Base-by-base conservation (phyloP, 1,140 invertebrate genomes). In the Whitmania pigra region DNA sequence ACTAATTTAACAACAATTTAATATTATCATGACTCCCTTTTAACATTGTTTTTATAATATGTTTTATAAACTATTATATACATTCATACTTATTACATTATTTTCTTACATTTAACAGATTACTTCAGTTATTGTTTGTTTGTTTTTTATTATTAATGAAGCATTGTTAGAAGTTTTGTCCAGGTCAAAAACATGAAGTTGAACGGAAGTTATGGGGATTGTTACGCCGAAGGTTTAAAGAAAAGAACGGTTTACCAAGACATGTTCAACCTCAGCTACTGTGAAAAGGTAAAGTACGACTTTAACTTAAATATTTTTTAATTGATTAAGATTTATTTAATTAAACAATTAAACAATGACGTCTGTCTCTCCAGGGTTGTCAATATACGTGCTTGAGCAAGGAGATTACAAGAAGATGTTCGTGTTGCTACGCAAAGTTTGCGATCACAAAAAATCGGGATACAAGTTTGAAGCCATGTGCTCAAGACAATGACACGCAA, bases 191-290 rank as follows among this genome's bases (percentile, higher is more conserved):
- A 25, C 22, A 31, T 63, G 57, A 63, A 31, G 29, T 25, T 63
- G 57, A 63, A 63, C 22, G 57, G 57, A 25, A 63, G 57, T 31
- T 63, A 63, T 31, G 57, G 57, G 9, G 11, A 63, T 31, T 63
- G 57, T 31, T 63, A 63, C 22, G 57, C 57, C 9, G 57, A 63
- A 20, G 57, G 57, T 5, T 63, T 63, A 18, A 22, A 2, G 22
- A 63, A 63, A n/a, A 25, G 22, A 31, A 63, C 57, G 9, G 29
- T 25, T 22, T 63, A 25, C 22, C 57, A 63, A 63, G 29, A 22
- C 1, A 31, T 63, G 22, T 63, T 63, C 29, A 63, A 63, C 20
- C 22, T 25, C 11, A 25, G 22, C 22, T 63, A 63, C 29, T 63
- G 57, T n/a, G 22, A 63, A 31, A 63, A 63, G 57, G 57, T 63